A percentile compares a stretch with the other conserved stretches of the same genome.
phyloP scores from a whole-genome alignment of 2,113 vertebrate genomes.

The Labeo catla region DNA sequence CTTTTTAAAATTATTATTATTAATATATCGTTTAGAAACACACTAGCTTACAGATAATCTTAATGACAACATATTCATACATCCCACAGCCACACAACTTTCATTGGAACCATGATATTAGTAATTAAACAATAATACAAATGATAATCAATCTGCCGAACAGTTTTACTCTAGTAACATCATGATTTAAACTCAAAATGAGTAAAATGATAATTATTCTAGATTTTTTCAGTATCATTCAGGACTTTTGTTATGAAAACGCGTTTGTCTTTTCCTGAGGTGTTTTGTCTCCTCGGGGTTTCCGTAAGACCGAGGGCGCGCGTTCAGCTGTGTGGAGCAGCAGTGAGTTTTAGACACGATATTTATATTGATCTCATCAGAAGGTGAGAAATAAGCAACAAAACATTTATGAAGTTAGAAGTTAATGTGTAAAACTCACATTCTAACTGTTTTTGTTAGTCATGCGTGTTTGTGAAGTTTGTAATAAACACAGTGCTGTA shows the following conservation, averaged over 20 bases:
- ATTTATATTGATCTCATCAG: background rate
- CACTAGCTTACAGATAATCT: too few species aligned
- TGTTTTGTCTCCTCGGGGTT: background rate
- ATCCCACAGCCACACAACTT: too few species aligned
- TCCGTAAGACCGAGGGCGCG: background rate
- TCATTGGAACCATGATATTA: too few species aligned
- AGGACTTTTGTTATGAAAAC: slow-evolving; percentile 16
- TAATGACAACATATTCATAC: too few species aligned
- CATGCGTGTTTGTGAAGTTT: background rate
- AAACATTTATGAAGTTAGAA: background rate
- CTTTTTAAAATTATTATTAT: too few species aligned
- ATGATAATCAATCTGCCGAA: background rate
- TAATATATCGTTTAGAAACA: too few species aligned
- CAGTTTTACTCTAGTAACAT: background rate
- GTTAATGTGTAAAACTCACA: background rate
- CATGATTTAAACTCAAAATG: background rate
- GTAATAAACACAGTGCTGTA: too few species aligned
- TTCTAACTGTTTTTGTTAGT: background rate
- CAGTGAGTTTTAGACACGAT: too few species aligned
- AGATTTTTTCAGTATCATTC: background rate
- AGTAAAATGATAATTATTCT: background rate
- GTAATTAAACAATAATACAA: background rate
- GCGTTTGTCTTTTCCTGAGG: background rate
- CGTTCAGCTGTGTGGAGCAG: background rate
- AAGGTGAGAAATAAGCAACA: background rate